Evolutionary conservation across 2,113 vertebrate genomes (phyloP).

Genomic region (Peromyscus polionotus): DNA sequence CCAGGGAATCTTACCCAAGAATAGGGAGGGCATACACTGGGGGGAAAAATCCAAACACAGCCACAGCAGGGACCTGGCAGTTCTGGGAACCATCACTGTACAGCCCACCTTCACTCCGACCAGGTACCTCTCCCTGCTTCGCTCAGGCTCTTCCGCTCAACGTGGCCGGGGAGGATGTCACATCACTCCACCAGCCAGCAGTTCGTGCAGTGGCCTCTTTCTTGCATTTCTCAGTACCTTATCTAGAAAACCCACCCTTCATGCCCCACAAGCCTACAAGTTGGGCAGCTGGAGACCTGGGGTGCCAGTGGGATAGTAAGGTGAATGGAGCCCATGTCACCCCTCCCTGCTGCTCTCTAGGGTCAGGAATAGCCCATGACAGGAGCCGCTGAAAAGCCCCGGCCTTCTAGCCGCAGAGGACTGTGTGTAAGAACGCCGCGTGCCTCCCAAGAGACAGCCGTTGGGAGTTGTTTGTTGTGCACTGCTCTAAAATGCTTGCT

Average conservation of each 20-base stretch:
- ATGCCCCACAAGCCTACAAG: not conserved
- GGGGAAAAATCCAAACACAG: not conserved
- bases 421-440: not conserved
- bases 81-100: not conserved
- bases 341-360: not conserved
- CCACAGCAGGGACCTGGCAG: too few relatives aligned
- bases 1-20: not conserved
- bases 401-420: not conserved
- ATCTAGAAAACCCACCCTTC: not conserved
- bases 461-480: fast-evolving
- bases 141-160: not conserved
- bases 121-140: too few relatives aligned
- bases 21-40: not conserved
- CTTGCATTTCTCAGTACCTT: not conserved
- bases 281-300: fast-evolving
- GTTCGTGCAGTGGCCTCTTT: not conserved
- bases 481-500: not conserved
- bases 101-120: not conserved
- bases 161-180: fast-evolving
- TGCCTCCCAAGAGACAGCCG: not conserved
- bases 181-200: not conserved
- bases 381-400: not conserved
- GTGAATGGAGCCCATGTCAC: not conserved
- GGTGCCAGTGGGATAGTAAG: not conserved
- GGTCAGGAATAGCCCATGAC: not conserved